Evolutionary conservation across 2,113 vertebrate genomes (phyloP).

Genomic region (Spilogale gracilis): DNA sequence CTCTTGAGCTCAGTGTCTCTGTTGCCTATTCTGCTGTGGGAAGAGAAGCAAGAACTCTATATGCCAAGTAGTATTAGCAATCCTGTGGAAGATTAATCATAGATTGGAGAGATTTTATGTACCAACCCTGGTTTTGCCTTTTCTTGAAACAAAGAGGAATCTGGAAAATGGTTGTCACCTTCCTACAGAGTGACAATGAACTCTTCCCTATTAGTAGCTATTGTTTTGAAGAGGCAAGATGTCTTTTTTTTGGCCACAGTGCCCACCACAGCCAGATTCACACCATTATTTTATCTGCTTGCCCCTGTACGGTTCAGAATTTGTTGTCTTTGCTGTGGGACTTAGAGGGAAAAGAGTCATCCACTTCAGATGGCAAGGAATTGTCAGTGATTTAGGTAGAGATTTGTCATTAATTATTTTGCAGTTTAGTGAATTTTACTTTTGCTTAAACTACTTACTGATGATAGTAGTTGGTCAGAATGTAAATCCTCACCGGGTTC

Average conservation of each 20-base stretch:
- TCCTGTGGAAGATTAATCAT: background rate
- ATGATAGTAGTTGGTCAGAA: background rate
- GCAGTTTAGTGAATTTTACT: slow-evolving; percentile 24
- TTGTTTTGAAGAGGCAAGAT: background rate
- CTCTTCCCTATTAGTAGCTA: background rate
- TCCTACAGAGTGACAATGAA: background rate
- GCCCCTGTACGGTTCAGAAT: background rate
- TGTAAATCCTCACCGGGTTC: background rate
- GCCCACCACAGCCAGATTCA: background rate
- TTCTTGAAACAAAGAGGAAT: background rate
- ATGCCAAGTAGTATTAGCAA: background rate
- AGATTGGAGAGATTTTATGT: background rate
- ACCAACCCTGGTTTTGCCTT: background rate
- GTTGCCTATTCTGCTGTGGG: background rate
- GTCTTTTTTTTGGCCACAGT: background rate
- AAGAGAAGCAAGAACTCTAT: background rate
- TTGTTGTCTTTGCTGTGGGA: background rate
- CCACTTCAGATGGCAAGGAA: slow-evolving; percentile 5
- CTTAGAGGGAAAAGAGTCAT: background rate
- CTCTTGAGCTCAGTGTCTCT: background rate
- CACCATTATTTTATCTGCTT: background rate
- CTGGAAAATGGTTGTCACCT: background rate
- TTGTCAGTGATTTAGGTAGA: background rate
- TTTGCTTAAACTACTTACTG: background rate
- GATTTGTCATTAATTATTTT: slow-evolving; percentile 10